Base-by-base conservation (phyloP, 2,888 invertebrate genomes). In the Pedicia rivosa region DNA sequence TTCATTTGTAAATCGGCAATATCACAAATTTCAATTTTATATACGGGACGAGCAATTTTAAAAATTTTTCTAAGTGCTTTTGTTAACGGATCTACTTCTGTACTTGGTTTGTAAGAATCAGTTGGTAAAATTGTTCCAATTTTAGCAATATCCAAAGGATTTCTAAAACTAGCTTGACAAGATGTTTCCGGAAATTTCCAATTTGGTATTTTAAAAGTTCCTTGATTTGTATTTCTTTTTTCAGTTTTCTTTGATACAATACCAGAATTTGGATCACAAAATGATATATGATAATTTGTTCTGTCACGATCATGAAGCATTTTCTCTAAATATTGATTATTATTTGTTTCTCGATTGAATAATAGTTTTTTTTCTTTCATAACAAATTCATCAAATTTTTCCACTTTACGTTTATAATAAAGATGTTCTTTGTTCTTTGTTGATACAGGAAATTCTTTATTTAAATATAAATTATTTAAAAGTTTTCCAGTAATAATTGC, bases 101-200 rank as follows among this genome's bases (percentile, higher is more conserved):
- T 13, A 6, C 12, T 6, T 27, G 27, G 27, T 3, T 27, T 27
- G 12, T 4, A 4, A 6, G 27, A 27, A 12, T 27, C 12, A 20
- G 20, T 20, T 20, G 20, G 8, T 20, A 20, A 20, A 20, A 20
- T 20, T 20, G 20, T 20, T 6, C 20, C 20, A 20, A 20, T 8
- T 20, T 20, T 20, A 6, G 20, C 5, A 20, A 20, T 20, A 5
- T 6, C 5, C 8, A 6, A 5, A 6, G 20, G 20, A 6, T 5
- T 6, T 20, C 20, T 5, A 13, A 27, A 12, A 13, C 13, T 13
- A 12, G 12, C 13, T 4, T 27, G 43, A 45, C 56, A 57, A 1
- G 51, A 54, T 5, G 57, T 56, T 22, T 42, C 45, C 20, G 48
- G 48, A 19, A 50, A 50, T 26, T 42, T 45, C 19, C 44, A 43